phyloP scores from a whole-genome alignment of 2,113 vertebrate species.

The Petrocephalus microphthalmus region DNA sequence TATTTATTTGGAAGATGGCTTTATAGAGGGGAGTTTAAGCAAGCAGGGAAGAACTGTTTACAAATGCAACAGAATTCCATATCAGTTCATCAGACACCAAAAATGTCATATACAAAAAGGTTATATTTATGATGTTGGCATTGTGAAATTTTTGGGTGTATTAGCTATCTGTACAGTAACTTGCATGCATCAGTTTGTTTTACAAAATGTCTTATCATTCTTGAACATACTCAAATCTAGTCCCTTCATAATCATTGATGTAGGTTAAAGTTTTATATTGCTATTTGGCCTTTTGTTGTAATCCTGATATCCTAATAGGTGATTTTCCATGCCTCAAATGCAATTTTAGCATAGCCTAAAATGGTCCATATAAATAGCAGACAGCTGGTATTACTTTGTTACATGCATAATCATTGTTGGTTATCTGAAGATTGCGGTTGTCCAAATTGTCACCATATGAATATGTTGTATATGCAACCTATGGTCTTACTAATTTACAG shows the following conservation, averaged over 20 bases:
- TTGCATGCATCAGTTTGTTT: neutral
- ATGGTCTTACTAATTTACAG: neutral
- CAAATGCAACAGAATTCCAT: neutral
- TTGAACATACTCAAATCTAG: neutral
- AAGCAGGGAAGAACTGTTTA: neutral
- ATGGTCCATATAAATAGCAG: neutral
- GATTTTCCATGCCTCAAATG: neutral
- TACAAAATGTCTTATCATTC: neutral
- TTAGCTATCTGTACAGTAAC: neutral
- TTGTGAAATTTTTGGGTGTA: neutral
- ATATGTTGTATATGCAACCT: neutral
- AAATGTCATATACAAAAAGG: neutral
- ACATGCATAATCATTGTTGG: neutral
- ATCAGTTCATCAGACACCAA: neutral
- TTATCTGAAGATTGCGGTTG: neutral
- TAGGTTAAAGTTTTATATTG: neutral
- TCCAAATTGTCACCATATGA: neutral
- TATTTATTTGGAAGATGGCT: neutral
- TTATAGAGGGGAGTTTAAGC: neutral
- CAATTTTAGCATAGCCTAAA: neutral
- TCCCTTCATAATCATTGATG: neutral
- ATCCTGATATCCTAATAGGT: neutral
- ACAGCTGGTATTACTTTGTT: neutral
- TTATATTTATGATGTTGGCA: neutral
- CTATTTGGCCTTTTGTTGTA: neutral